A percentile compares a stretch with the other conserved stretches of the same genome.
Evolutionary conservation across 92 coral and sea anemone species (phyloP).

Genomic region (Parazoanthus atlanticus): DNA sequence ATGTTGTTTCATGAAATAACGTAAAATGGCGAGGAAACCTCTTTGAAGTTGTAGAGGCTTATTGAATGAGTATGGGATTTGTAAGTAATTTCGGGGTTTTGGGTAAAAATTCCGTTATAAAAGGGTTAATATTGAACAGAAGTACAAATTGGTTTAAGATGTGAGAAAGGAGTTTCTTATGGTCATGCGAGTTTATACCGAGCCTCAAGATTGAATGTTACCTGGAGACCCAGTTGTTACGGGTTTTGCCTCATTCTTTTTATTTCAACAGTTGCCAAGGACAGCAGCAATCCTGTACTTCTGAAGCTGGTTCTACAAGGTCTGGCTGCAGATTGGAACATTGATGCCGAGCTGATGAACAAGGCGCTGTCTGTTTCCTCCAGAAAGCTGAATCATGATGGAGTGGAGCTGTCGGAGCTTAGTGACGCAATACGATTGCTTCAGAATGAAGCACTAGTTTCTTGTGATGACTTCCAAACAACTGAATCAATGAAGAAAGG

Average conservation of each 20-base stretch:
- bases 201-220: no score
- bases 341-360: conserved; percentile 65
- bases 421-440: neutral
- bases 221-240: neutral
- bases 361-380: conserved; percentile 47
- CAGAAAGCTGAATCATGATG: conserved; percentile 17
- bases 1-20: no score
- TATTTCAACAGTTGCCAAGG: conserved; percentile 84
- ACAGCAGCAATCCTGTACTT: conserved; percentile 88
- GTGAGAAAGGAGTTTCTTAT: no score
- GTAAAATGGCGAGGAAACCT: no score
- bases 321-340: conserved; percentile 92
- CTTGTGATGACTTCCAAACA: conserved; percentile 11
- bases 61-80: no score
- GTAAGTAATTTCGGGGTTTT: no score
- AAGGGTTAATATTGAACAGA: no score
- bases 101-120: no score
- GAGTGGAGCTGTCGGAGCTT: conserved; percentile 12
- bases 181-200: no score
- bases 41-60: no score
- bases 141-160: no score
- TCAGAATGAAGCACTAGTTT: conserved; percentile 22
- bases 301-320: conserved; percentile 98
- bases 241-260: neutral
- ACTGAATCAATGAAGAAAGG: neutral